Evolutionary conservation across 1,140 invertebrate genomes (phyloP), one percentile per base, ranked within the genome.

Genomic region (Lasaia peninsularis): DNA sequence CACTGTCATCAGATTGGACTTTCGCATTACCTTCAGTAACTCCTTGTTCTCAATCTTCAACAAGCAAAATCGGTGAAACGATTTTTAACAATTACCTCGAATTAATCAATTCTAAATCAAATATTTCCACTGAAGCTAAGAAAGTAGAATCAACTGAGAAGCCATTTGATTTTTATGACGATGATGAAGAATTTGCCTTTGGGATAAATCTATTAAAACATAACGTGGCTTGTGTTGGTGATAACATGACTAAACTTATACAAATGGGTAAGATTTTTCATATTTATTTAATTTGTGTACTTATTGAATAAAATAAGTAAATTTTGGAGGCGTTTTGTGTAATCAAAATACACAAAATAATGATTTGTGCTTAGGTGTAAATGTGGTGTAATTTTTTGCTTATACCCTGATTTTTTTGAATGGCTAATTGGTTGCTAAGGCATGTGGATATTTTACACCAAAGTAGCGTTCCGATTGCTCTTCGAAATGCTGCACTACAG

Each of bases 191-290:
- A 62, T 85, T 71, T 67, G 80, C 75, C 18, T 87, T 85, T 71
- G 79, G 80, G 21, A 82, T 80, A 11, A 85, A 85, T 71, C 63
- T 85, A 35, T 60, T 84, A 5, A 87, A 84, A 56, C 79, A 85
- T 37, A 87, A 85, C 60, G 71, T 87, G 12, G 78, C 84, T 9
- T 87, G 84, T 66, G 80, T 83, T 20, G 80, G 81, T 2, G 71
- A 82, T 48, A 87, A 87, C 52, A 80, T 84, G 11, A 80, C 80
- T 21, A 87, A 80, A 63, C 71, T 82, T 20, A 77, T 85, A 59
- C 81, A 84, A 74, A 78, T 87, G 84, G 76, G 84, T 85, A 73
- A 72, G 65, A 44, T 11, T 8, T 37, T 37, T n/a, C n/a, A n/a
- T n/a, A n/a, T n/a, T n/a, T n/a, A n/a, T n/a, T n/a, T n/a, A n/a